Evolutionary conservation across 2,797 vertebrate species (phyloP), one percentile per base, ranked within the genome.

Genomic region (Helarctos malayanus): DNA sequence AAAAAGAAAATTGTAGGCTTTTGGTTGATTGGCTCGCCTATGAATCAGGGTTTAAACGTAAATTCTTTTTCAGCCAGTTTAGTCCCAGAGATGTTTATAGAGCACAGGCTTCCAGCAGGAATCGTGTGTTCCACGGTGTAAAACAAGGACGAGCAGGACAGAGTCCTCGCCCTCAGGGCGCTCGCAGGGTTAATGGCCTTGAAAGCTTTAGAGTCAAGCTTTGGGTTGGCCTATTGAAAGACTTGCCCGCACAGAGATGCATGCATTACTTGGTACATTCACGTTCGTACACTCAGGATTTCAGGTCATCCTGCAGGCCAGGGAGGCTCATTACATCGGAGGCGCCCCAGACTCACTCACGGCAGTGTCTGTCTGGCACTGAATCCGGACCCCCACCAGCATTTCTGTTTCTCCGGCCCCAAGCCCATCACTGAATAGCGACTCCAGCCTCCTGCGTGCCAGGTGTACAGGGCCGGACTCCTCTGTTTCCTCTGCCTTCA

Each of bases 1-100:
- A 52, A 68, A 83, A 90, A 86, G 79, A 14, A 63, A 86, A 78
- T 76, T 86, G 73, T 49, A n/a, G 29, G 88, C 57, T 69, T 61
- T 81, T 87, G 68, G 45, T 45, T 89, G 38, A 68, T 41, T 89
- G 45, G 27, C 32, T 56, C 92, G n/a, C 76, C 38, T 61, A 6
- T n/a, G 57, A 47, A 49, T 71, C 5, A 1, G 23, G 9, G 19
- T 76, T 91, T 92, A 35, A 85, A 86, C 41, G 61, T 38, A 45
- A 54, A 84, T 49, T 69, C 47, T 80, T 52, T 52, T 38, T 57
- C 1, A 1, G 13, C 54, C 5, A 4, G 2, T 38, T 73, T 79
- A 32, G 61, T 54, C 61, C 68, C 49, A 10, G 7, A 71, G 38
- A 78, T 71, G 15, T n/a, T 12, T 5, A 13, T 7, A 49, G n/a